phyloP scores from a whole-genome alignment of 1,140 invertebrate species.

The Hetaerina americana region DNA sequence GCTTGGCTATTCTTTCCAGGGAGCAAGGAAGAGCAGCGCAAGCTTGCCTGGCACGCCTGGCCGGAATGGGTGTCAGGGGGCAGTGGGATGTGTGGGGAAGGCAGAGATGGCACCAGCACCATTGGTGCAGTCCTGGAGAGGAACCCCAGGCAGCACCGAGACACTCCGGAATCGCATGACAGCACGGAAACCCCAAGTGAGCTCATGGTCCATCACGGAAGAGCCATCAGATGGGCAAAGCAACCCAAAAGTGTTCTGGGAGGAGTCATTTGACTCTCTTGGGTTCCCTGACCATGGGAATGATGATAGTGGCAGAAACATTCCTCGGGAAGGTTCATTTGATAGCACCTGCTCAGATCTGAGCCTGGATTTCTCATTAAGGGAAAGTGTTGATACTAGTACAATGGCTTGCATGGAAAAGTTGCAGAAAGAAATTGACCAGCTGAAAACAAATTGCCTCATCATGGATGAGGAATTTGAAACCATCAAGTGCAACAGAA shows the following conservation, averaged over 20 bases:
- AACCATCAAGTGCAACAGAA: conserved; percentile 21
- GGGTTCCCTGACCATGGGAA: conserved; percentile 3
- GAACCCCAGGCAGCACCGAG: neutral
- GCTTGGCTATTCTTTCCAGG: no score
- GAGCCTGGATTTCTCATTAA: conserved; percentile 18
- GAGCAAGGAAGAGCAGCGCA: neutral
- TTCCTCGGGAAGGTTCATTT: conserved; percentile 18
- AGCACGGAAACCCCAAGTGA: neutral
- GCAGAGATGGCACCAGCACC: neutral
- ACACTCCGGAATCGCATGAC: neutral
- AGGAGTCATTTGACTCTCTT: conserved; percentile 12
- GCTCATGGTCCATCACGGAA: neutral
- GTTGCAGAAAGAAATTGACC: conserved; percentile 22
- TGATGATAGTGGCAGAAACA: neutral
- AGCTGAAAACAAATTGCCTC: conserved; percentile 21
- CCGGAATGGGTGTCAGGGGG: neutral
- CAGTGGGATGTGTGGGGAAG: neutral
- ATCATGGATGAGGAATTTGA: conserved; percentile 24
- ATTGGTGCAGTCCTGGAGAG: neutral
- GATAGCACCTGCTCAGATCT: conserved; percentile 23
- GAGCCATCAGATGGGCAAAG: neutral
- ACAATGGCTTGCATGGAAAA: conserved; percentile 19
- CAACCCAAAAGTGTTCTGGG: neutral
- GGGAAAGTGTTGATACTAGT: conserved; percentile 12
- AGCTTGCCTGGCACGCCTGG: neutral